Evolutionary conservation across 2,888 invertebrate species (phyloP).

Genomic region (Entomobrya multifasciata): DNA sequence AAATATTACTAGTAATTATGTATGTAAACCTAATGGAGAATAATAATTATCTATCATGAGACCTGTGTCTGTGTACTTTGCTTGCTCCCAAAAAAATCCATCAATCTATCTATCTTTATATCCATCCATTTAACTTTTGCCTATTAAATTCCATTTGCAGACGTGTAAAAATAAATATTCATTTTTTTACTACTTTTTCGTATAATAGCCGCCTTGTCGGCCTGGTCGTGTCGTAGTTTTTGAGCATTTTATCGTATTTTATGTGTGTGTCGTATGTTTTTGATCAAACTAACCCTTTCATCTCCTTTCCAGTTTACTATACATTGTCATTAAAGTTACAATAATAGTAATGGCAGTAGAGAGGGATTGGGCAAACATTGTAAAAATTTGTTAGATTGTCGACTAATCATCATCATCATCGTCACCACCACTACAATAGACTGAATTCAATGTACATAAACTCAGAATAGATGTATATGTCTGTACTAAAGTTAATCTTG

Average conservation of each 20-base stretch:
- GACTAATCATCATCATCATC: too few species aligned
- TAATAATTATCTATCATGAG: conserved; percentile 3
- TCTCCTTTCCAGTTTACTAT: background rate
- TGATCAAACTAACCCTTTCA: background rate
- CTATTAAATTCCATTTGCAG: conserved; percentile 47
- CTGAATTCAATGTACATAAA: too few species aligned
- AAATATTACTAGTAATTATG: background rate
- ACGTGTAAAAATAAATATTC: conserved; percentile 43
- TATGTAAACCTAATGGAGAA: conserved; percentile 16
- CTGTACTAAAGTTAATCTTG: too few species aligned
- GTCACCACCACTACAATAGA: too few species aligned
- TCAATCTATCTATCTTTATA: conserved; percentile 35
- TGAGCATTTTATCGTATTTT: too few species aligned
- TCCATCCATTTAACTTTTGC: too few species aligned
- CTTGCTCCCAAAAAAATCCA: conserved; percentile 25
- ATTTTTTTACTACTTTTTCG: background rate
- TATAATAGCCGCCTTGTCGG: too few species aligned
- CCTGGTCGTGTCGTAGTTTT: too few species aligned
- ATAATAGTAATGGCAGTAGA: background rate
- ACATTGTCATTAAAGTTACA: background rate
- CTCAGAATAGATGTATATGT: too few species aligned
- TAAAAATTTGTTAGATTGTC: background rate
- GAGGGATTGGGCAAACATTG: conserved; percentile 16
- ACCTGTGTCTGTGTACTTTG: conserved; percentile 18
- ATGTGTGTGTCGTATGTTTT: background rate